Evolutionary conservation across 2,113 vertebrate species (phyloP).

Genomic region (Seriola rivoliana): DNA sequence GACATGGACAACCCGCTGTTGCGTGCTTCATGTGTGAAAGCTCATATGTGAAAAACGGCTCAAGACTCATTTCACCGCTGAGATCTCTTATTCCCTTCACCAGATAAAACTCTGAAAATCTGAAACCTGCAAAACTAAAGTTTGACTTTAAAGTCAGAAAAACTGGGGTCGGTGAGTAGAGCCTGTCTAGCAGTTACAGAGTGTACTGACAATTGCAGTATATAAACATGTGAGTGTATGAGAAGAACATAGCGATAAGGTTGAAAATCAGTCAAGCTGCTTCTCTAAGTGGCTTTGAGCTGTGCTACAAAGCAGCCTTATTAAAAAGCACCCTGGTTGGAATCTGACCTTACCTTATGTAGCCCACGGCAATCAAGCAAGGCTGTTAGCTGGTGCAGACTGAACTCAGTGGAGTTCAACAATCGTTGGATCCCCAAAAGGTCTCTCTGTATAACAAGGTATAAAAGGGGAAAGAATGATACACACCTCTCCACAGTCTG

Average conservation of each 20-base stretch:
- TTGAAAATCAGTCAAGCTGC: constrained; percentile 29
- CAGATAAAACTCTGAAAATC: constrained; percentile 27
- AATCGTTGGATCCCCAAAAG: constrained; percentile 91
- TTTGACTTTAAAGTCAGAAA: constrained; percentile 26
- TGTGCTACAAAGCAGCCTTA: constrained; percentile 32
- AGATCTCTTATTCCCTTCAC: constrained; percentile 15
- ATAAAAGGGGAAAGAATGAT: constrained; percentile 40
- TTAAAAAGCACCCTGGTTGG: constrained; percentile 47
- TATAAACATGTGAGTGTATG: constrained; percentile 28
- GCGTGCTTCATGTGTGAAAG: too few relatives aligned
- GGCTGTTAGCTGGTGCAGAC: constrained; percentile 93
- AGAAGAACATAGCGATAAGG: constrained; percentile 13
- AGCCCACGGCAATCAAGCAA: constrained; percentile 94
- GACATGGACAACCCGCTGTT: too few relatives aligned
- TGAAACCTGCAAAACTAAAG: constrained; percentile 15
- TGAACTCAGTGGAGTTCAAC: constrained; percentile 92
- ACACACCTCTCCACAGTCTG: constrained; percentile 31
- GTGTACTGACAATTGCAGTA: constrained; percentile 23
- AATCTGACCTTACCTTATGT: constrained; percentile 89
- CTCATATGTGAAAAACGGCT: too few relatives aligned
- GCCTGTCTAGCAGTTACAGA: constrained; percentile 6
- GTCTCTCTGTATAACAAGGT: constrained; percentile 87
- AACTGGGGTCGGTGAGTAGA: constrained; percentile 22
- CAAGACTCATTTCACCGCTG: background rate
- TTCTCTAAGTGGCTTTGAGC: constrained; percentile 39